Conservation (phyloP, 2,113 vertebrate genomes). For the Lagenorhynchus albirostris region DNA sequence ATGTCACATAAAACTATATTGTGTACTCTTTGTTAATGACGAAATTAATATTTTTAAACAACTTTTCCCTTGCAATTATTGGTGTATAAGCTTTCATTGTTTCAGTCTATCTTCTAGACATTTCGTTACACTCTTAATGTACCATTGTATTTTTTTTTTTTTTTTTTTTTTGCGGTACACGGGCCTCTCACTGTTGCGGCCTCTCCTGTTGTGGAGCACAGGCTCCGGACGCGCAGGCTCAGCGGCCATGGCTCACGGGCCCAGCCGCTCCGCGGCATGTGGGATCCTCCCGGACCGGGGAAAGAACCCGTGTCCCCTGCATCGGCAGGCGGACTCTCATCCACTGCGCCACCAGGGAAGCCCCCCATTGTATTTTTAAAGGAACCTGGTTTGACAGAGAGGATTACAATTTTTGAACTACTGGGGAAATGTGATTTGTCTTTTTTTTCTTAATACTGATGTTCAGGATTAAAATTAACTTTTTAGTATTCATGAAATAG, state of each 20-base stretch:
- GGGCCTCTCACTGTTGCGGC: too few relatives aligned
- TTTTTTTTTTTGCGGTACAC: background rate
- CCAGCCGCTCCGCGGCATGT: too few relatives aligned
- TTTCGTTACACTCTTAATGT: constrained; percentile 2
- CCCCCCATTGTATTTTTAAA: constrained; percentile 24
- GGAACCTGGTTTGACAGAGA: background rate
- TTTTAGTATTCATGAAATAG: constrained; percentile 30
- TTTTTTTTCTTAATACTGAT: background rate
- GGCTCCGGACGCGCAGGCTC: too few relatives aligned
- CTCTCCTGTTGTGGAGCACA: too few relatives aligned
- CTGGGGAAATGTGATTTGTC: constrained; percentile 36
- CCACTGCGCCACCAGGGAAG: too few relatives aligned
- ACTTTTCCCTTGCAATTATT: constrained; percentile 39
- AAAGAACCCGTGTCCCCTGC: too few relatives aligned
- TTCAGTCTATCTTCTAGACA: constrained; percentile 44
- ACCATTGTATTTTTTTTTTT: constrained; percentile 38
- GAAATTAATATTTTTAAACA: constrained; percentile 48
- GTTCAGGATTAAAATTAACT: background rate
- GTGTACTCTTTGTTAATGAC: constrained; percentile 4
- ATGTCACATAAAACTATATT: constrained; percentile 10
- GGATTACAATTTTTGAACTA: background rate
- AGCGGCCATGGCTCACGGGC: too few relatives aligned
- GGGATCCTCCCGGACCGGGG: too few relatives aligned
- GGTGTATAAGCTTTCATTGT: constrained; percentile 19
- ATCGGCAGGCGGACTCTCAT: too few relatives aligned